These are phyloP conservation scores for Oeneis ivallda DNA, from an alignment of 2,888 invertebrate species.

Conservation along the genomic window DNA sequence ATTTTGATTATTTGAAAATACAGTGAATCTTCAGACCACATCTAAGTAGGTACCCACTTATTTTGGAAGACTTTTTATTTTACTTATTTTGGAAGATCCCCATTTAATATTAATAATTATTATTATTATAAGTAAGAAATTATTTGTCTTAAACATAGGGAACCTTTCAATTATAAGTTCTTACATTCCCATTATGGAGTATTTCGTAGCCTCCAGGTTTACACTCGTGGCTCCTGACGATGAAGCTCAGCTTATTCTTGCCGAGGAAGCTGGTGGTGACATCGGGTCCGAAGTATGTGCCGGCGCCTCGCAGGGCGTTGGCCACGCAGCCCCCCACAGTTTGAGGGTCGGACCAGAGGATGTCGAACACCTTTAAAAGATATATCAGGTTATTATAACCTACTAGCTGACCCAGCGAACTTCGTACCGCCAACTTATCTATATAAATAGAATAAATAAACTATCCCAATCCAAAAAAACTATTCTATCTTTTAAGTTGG, in stretches of 20 bases:
- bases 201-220: constrained; percentile 96
- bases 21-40: no score
- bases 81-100: no score
- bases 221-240: constrained; percentile 96
- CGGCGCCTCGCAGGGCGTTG: constrained; percentile 93
- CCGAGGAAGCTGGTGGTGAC: constrained; percentile 89
- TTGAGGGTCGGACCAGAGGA: constrained; percentile 96
- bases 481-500: no score
- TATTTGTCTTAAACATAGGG: not conserved
- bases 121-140: not conserved
- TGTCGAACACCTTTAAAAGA: constrained; percentile 89
- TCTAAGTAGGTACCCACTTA: no score
- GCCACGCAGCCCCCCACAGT: constrained; percentile 89
- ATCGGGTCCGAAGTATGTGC: constrained; percentile 96
- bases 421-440: no score
- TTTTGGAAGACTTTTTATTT: no score
- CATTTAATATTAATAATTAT: no score
- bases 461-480: no score
- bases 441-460: no score
- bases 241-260: constrained; percentile 87
- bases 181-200: constrained; percentile 90
- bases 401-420: no score
- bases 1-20: no score
- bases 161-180: constrained; percentile 45
- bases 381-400: not conserved